Evolutionary conservation across 2,113 vertebrate species (phyloP), one percentile per base, ranked within the genome.

Genomic region (Etheostoma spectabile): DNA sequence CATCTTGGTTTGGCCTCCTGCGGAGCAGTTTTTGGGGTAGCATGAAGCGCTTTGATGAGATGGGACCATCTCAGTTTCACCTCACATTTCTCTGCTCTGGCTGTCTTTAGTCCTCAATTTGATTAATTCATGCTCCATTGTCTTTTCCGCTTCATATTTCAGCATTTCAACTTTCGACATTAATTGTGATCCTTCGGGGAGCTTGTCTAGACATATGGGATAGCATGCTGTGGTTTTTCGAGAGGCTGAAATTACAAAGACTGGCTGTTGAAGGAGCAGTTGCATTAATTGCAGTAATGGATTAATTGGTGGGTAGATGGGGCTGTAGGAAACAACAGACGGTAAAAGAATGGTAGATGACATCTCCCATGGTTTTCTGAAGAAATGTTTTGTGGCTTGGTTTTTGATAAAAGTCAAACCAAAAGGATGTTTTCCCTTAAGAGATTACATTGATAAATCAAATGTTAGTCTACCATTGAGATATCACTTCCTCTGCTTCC

Each of bases 301-400:
- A 89, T 86, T 92, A 78, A 86, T 84, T 82, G 69, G 48, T 83
- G 84, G 45, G 70, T 71, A 82, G 59, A 83, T 69, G 46, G 24
- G 38, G 8, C 38, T 42, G 10, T 53, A 27, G 53, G 68, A 82
- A 83, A 82, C 77, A 71, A 49, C 67, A 84, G 73, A 69, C 59
- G 38, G 66, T 56, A 15, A 42, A 76, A 83, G 55, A 76, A 27
- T 35, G 59, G 33, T 72, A 59, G 60, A 75, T 77, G 80, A 51
- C 52, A 65, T 57, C 33, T 78, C 49, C 71, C 8, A 33, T 57
- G 51, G 78, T 46, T 84, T 71, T 72, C 53, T 42, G 16, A 45
- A 51, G 38, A 74, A 70, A 42, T 42, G 38, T 42, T 42, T 67
- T 63, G 33, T 22, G 15, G 27, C 13, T 72, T 24, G 2, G 8